Evolutionary conservation across 2,113 vertebrate genomes (phyloP), one percentile per base, ranked within the genome.

Genomic region (Lethenteron reissneri): DNA sequence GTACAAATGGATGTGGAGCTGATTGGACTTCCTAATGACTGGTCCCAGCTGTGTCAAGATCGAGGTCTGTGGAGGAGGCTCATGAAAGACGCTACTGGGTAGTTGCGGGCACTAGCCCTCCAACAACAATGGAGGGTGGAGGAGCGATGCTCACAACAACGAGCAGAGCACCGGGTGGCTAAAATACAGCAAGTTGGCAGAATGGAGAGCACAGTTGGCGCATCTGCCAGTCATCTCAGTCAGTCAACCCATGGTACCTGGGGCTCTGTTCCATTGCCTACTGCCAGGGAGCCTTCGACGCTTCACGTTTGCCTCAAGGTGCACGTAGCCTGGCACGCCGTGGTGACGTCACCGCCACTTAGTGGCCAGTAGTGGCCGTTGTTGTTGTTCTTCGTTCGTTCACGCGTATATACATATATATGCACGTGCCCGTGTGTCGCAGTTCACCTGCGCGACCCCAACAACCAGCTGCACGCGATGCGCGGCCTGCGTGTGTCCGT

Each of bases 401-500:
- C 9, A 17, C 11, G n/a, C 9, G n/a, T 68, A 68, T 8, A n/a
- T 68, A 17, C n/a, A 12, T 68, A 11, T 68, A 9, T 21, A 68
- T 68, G n/a, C 64, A 17, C 64, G 11, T 68, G 25, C 64, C 64
- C 69, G 25, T 71, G 58, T 78, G 77, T 68, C 25, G 11, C 73
- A 86, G 84, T 80, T 80, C 92, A 97, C 75, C 85, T 97, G 82
- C 84, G 91, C 78, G 94, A 99, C 82, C 89, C 94, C 71, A 96
- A 88, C 83, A 99, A 97, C 81, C 92, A 95, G 75, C 81, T 90
- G 76, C 90, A 92, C 58, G 77, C 86, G 72, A 90, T 99, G 74
- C 96, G 95, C 79, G 95, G 92, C 79, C 78, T 99, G 80, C 88
- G 92, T 76, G 88, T 97, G 73, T 82, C 84, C 58, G 85, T 97